Evolutionary conservation across 2,797 vertebrate genomes (phyloP).

Genomic region (Sebastes ruberrimus): DNA sequence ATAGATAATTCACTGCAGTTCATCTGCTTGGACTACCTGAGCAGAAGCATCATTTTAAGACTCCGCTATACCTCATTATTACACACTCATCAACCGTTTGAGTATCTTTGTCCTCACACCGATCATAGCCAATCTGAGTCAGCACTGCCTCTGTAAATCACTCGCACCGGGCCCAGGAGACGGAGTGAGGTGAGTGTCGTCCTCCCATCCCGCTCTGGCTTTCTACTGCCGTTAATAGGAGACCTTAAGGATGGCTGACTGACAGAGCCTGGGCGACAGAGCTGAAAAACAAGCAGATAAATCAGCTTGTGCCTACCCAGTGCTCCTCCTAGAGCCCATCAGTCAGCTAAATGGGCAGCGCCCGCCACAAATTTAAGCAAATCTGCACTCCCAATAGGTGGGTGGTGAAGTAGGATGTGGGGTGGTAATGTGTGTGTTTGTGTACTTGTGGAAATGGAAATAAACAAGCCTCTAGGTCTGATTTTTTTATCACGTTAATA

Average conservation of each 20-base stretch:
- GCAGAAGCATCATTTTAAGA: background rate
- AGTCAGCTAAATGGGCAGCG: constrained; percentile 66
- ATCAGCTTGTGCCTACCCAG: constrained; percentile 57
- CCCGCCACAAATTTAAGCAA: constrained; percentile 58
- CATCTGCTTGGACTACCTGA: background rate
- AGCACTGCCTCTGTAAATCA: constrained; percentile 56
- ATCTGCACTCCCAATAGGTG: constrained; percentile 24
- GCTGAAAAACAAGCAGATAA: constrained; percentile 75
- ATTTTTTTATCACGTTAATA: background rate
- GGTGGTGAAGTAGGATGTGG: background rate
- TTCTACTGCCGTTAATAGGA: constrained; percentile 22
- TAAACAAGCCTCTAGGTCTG: background rate
- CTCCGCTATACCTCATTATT: constrained; percentile 20
- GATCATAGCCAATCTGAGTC: constrained; percentile 39
- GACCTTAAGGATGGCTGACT: constrained; percentile 57
- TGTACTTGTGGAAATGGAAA: constrained; percentile 6
- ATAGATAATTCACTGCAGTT: background rate
- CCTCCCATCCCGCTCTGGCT: constrained; percentile 3
- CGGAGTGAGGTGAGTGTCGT: background rate
- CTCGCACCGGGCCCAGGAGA: background rate
- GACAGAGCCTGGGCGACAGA: constrained; percentile 56
- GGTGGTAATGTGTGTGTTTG: constrained; percentile 6
- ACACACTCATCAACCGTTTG: constrained; percentile 9
- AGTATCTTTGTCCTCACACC: constrained; percentile 27
- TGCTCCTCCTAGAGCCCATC: constrained; percentile 55